Base-by-base conservation (phyloP, 2,888 invertebrate species). In the Orthosia gracilis region DNA sequence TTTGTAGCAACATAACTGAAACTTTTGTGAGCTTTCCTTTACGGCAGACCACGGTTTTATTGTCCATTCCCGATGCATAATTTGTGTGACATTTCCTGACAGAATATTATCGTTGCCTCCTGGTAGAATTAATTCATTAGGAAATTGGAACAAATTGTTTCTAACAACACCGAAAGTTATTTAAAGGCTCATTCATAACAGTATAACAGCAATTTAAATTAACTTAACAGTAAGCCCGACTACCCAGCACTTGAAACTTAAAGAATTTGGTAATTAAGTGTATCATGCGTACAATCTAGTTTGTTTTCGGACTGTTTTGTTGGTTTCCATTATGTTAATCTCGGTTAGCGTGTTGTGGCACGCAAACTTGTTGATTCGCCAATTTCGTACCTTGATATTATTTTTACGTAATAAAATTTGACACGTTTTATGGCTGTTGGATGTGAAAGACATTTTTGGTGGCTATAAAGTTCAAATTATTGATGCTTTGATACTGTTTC, bases 301-400 rank as follows among this genome's bases (percentile, higher is more conserved):
- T 89, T 87, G 85, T 85, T 88, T 88, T 88, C 73, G 71, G 83
- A 89, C 82, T 89, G 92, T 94, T 94, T 91, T 85, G 90, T 91
- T 89, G 91, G 89, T 90, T 89, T 82, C 88, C 85, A 91, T 93
- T 93, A 94, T 92, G 93, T 88, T 95, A 94, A 94, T 94, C 91
- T 91, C 84, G 76, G 84, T 69, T 79, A 83, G 75, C 73, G 50
- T 47, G 69, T 78, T 31, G 67, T 66, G 47, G 78, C 96, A 96
- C 95, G 96, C 96, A 64, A 96, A 96, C 96, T 93, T 96, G 96
- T 96, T 96, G 96, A 93, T 91, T 87, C 79, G 82, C 83, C 70
- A 85, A 82, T 85, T 88, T 87, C 75, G 65, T 73, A 64, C 78
- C 79, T 86, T 78, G 84, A 82, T 84, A 86, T 80, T 75, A 78